Percentiles rank a stretch among this genome's conserved stretches.
Evolutionary conservation across 2,113 vertebrate genomes (phyloP).

Genomic region (Larimichthys polyactis): DNA sequence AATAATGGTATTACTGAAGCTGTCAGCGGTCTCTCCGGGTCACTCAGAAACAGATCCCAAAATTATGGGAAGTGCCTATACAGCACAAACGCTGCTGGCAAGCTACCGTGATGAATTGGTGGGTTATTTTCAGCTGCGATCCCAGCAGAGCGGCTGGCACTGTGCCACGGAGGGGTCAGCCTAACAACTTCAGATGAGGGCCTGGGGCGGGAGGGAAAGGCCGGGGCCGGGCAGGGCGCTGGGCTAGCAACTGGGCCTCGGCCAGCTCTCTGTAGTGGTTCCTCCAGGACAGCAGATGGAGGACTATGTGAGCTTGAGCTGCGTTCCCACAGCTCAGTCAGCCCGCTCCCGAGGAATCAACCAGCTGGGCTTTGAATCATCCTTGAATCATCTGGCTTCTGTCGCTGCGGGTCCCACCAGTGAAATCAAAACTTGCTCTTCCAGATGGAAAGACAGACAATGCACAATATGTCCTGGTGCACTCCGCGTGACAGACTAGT

Average conservation of each 20-base stretch:
- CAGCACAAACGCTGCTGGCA: conserved; percentile 67
- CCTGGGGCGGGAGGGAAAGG: conserved; percentile 49
- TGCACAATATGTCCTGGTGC: conserved; percentile 70
- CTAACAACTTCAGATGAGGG: conserved; percentile 74
- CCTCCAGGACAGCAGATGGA: conserved; percentile 81
- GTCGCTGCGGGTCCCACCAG: conserved; percentile 65
- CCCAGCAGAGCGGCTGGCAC: conserved; percentile 65
- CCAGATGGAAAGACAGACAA: conserved; percentile 78
- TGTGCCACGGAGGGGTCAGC: conserved; percentile 71
- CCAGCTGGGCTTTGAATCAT: conserved; percentile 72
- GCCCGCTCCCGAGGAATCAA: conserved; percentile 63
- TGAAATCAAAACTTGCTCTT: conserved; percentile 75
- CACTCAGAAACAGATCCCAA: conserved; percentile 68
- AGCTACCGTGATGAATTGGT: conserved; percentile 76
- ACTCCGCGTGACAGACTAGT: conserved; percentile 43
- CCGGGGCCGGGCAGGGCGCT: conserved; percentile 27
- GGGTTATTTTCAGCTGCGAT: conserved; percentile 79
- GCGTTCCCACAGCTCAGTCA: conserved; percentile 61
- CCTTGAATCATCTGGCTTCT: conserved; percentile 75
- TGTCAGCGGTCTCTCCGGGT: conserved; percentile 63
- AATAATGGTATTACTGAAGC: conserved; percentile 49
- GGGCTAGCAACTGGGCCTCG: conserved; percentile 43
- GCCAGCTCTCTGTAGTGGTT: conserved; percentile 74
- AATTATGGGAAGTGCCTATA: conserved; percentile 71
- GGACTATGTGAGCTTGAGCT: conserved; percentile 49